Percentiles rank a stretch among this genome's conserved stretches.
Evolutionary conservation across 2,888 invertebrate genomes (phyloP).

Genomic region (Drosophila kambysellisi): DNA sequence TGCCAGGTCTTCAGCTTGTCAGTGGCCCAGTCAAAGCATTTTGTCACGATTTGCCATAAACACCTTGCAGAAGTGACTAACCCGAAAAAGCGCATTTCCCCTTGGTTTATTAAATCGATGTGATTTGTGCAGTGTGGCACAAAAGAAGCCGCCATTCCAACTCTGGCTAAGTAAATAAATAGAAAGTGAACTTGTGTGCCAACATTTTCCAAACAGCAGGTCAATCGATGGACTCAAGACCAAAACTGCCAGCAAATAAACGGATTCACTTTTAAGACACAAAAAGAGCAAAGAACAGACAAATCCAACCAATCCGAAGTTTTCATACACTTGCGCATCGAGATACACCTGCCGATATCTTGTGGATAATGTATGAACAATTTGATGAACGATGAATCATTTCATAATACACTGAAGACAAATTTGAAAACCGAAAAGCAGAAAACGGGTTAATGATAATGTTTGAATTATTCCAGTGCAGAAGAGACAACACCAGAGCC

Average conservation of each 20-base stretch:
- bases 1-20: slow-evolving; percentile 41
- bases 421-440: slow-evolving; percentile 7
- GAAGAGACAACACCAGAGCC: slow-evolving; percentile 14
- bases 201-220: slow-evolving; percentile 40
- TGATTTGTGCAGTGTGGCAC: slow-evolving; percentile 65
- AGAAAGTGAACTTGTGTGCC: slow-evolving; percentile 68
- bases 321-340: neutral
- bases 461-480: slow-evolving; percentile 56
- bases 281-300: slow-evolving; percentile 17
- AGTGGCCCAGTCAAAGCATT: slow-evolving; percentile 61
- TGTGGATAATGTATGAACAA: neutral
- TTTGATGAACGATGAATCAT: neutral
- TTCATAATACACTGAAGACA: neutral
- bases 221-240: slow-evolving; percentile 48
- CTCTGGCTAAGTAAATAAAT: slow-evolving; percentile 42
- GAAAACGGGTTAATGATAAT: slow-evolving; percentile 77
- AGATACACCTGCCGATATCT: neutral
- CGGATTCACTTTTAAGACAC: slow-evolving; percentile 67
- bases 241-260: slow-evolving; percentile 4
- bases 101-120: slow-evolving; percentile 75
- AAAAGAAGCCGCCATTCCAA: slow-evolving; percentile 68
- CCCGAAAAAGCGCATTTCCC: slow-evolving; percentile 39
- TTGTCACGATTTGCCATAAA: slow-evolving; percentile 77
- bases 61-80: slow-evolving; percentile 65
- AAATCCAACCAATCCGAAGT: neutral